Evolutionary conservation across 2,888 invertebrate species (phyloP).

Genomic region (Pycnomerus fuliginosus): DNA sequence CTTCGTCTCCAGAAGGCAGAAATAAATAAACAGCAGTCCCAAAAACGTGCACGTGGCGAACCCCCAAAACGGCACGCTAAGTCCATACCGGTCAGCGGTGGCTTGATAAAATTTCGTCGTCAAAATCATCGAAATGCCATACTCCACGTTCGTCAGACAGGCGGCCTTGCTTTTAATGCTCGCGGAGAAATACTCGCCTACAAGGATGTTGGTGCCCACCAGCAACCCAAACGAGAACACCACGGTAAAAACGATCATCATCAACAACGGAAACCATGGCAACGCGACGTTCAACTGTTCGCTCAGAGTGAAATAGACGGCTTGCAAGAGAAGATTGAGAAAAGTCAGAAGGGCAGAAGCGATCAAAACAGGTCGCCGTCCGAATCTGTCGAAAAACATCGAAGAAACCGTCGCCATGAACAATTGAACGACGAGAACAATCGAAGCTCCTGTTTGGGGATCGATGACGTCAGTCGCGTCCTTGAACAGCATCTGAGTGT

Average conservation of each 20-base stretch:
- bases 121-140: slow-evolving; percentile 34
- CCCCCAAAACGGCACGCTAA: slow-evolving; percentile 39
- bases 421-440: slow-evolving; percentile 19
- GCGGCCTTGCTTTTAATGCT: slow-evolving; percentile 43
- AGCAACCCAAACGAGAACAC: slow-evolving; percentile 33
- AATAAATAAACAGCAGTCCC: slow-evolving; percentile 34
- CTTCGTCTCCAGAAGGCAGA: slow-evolving; percentile 44
- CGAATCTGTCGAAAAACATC: slow-evolving; percentile 34
- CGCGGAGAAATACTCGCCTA: slow-evolving; percentile 38
- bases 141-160: slow-evolving; percentile 37
- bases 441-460: slow-evolving; percentile 11
- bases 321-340: slow-evolving; percentile 22
- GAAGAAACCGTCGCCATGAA: slow-evolving; percentile 26
- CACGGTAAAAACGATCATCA: slow-evolving; percentile 32
- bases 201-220: slow-evolving; percentile 32
- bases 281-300: slow-evolving; percentile 28
- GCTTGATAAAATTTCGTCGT: slow-evolving; percentile 44
- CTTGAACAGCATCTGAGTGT: slow-evolving; percentile 34
- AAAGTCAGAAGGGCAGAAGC: slow-evolving; percentile 31
- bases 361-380: slow-evolving; percentile 35
- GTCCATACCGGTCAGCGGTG: slow-evolving; percentile 35
- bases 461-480: slow-evolving; percentile 20
- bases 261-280: slow-evolving; percentile 34
- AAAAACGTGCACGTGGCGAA: slow-evolving; percentile 33
- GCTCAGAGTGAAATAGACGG: slow-evolving; percentile 41